A percentile compares a stretch with the other conserved stretches of the same genome.
These are phyloP conservation scores for Archips xylosteana DNA, from an alignment of 2,888 invertebrate species.

Conservation along the genomic window DNA sequence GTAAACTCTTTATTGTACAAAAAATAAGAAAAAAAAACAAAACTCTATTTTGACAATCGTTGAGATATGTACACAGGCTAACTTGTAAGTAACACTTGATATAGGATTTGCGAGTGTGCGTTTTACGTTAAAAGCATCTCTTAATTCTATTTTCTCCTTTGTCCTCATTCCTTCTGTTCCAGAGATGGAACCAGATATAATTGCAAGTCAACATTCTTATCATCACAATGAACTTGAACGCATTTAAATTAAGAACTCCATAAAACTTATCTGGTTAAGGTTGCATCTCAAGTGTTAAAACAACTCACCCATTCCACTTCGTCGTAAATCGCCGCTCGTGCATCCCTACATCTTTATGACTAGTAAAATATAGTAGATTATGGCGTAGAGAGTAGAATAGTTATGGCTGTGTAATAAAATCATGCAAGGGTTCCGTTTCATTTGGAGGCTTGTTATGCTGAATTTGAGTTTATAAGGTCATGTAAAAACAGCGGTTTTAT, in stretches of 20 bases:
- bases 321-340: slow-evolving; percentile 33
- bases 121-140: no score
- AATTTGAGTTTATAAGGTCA: slow-evolving; percentile 10
- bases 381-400: slow-evolving; percentile 35
- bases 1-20: no score
- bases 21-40: no score
- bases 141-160: no score
- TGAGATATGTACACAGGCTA: no score
- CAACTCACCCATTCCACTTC: slow-evolving; percentile 33
- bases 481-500: slow-evolving; percentile 8
- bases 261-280: slow-evolving; percentile 16
- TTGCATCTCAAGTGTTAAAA: slow-evolving; percentile 39
- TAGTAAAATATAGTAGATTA: slow-evolving; percentile 42
- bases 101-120: no score
- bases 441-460: slow-evolving; percentile 28
- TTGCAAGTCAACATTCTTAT: no score
- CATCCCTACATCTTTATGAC: slow-evolving; percentile 40
- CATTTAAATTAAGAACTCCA: neutral
- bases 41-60: no score
- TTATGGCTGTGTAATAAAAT: slow-evolving; percentile 38
- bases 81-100: no score
- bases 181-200: no score
- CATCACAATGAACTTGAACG: neutral
- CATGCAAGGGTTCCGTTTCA: slow-evolving; percentile 30
- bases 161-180: no score